These are phyloP conservation scores for Brachionus rubens DNA, from an alignment of 1,140 invertebrate genomes.

Conservation along the genomic window DNA sequence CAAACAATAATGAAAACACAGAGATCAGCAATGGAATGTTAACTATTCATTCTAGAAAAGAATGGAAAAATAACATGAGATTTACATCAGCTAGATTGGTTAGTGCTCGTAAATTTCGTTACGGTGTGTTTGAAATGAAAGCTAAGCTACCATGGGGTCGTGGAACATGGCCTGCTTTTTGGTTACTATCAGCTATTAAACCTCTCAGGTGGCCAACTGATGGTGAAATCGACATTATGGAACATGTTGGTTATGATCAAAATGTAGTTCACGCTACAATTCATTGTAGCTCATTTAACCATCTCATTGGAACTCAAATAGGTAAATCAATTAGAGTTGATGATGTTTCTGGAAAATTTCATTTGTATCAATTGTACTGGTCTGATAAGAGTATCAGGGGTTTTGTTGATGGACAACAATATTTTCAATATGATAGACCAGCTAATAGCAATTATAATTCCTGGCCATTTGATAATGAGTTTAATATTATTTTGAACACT, in stretches of 20 bases:
- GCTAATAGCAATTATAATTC: background rate
- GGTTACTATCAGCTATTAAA: conserved; percentile 38
- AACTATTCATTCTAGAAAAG: conserved; percentile 12
- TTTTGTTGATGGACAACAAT: conserved; percentile 1
- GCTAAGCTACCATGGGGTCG: conserved; percentile 45
- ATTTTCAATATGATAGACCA: conserved; percentile 19
- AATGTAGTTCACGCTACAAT: background rate
- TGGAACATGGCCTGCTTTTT: conserved; percentile 48
- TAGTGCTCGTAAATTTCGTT: background rate
- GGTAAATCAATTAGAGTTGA: background rate
- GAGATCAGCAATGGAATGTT: background rate
- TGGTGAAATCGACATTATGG: conserved; percentile 48
- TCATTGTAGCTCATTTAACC: conserved; percentile 25
- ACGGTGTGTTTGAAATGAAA: conserved; percentile 43
- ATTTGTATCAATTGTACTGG: conserved; percentile 16
- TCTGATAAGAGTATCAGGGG: background rate
- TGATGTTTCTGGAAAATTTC: conserved; percentile 16
- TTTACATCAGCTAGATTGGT: conserved; percentile 44
- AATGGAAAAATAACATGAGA: conserved; percentile 1
- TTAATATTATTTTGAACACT: conserved; percentile 11
- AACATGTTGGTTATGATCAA: conserved; percentile 36
- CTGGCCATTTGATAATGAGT: conserved; percentile 23
- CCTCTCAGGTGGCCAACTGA: conserved; percentile 44
- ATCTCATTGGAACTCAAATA: conserved; percentile 1
- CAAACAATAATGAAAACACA: conserved; percentile 21